Conservation (phyloP, 2,888 invertebrate species). For the Cerceris ruficornis region DNA sequence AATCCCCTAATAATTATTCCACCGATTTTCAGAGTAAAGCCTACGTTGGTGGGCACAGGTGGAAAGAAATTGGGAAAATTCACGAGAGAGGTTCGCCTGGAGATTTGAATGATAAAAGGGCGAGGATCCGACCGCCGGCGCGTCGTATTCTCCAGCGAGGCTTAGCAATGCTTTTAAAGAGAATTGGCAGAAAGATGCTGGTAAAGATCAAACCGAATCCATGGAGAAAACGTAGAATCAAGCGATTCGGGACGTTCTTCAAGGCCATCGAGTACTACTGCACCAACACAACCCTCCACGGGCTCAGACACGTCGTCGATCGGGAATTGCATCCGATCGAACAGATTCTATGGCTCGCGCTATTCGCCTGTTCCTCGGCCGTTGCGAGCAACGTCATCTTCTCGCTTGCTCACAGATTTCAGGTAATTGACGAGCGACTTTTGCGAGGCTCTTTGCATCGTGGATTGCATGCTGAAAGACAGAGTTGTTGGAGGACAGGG, state of each 20-base stretch:
- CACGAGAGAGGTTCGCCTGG: constrained; percentile 11
- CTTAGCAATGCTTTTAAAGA: constrained; percentile 8
- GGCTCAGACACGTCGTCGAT: constrained; percentile 58
- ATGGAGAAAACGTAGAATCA: constrained; percentile 18
- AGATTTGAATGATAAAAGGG: constrained; percentile 34
- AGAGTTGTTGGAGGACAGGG: no score
- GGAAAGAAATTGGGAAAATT: constrained; percentile 17
- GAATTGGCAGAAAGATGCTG: constrained; percentile 9
- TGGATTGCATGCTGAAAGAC: neutral
- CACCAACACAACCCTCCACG: constrained; percentile 50
- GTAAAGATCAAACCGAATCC: constrained; percentile 21
- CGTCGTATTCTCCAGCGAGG: constrained; percentile 3
- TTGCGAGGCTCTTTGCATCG: neutral
- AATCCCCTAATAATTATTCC: neutral
- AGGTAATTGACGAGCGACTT: constrained; percentile 39
- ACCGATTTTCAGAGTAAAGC: neutral
- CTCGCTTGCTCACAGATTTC: constrained; percentile 38
- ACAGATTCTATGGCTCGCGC: constrained; percentile 67
- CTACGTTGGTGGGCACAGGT: neutral
- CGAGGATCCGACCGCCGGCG: constrained; percentile 1
- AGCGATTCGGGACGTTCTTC: constrained; percentile 13
- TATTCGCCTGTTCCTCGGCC: constrained; percentile 62
- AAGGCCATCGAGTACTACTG: constrained; percentile 38
- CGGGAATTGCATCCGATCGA: constrained; percentile 50
- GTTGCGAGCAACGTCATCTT: constrained; percentile 55